Conservation (phyloP, 2,113 vertebrate genomes). For the Rhinolophus sinicus region DNA sequence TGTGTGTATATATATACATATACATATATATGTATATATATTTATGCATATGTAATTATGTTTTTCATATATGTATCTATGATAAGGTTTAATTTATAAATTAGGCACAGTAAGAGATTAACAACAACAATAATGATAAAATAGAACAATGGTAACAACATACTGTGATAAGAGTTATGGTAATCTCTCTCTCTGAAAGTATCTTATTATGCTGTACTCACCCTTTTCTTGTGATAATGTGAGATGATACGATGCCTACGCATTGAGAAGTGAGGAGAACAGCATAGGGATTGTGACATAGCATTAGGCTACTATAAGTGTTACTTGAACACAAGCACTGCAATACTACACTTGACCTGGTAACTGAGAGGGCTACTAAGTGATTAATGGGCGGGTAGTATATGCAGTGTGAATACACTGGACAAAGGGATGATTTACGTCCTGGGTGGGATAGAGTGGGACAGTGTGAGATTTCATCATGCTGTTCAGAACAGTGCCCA, state of each 20-base stretch:
- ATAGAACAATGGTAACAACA: background rate
- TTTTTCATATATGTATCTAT: too few relatives aligned
- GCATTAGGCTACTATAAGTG: too few relatives aligned
- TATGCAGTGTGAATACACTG: background rate
- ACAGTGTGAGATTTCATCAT: background rate
- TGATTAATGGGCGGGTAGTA: background rate
- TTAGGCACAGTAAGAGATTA: background rate
- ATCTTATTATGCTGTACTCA: background rate
- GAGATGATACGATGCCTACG: background rate
- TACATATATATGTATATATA: background rate
- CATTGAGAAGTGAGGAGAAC: background rate
- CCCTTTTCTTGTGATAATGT: background rate
- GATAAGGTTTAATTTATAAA: background rate
- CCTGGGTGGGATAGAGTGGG: too few relatives aligned
- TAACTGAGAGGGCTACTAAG: background rate
- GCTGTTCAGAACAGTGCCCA: background rate
- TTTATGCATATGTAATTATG: background rate
- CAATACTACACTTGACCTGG: background rate
- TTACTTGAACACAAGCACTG: background rate
- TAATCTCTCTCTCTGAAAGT: background rate
- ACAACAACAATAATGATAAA: background rate
- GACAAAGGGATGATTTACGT: background rate
- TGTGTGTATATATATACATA: background rate
- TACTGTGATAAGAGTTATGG: background rate
- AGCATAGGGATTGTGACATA: too few relatives aligned